Evolutionary conservation across 2,113 vertebrate species (phyloP), one percentile per base, ranked within the genome.

Genomic region (Gulo gulo): DNA sequence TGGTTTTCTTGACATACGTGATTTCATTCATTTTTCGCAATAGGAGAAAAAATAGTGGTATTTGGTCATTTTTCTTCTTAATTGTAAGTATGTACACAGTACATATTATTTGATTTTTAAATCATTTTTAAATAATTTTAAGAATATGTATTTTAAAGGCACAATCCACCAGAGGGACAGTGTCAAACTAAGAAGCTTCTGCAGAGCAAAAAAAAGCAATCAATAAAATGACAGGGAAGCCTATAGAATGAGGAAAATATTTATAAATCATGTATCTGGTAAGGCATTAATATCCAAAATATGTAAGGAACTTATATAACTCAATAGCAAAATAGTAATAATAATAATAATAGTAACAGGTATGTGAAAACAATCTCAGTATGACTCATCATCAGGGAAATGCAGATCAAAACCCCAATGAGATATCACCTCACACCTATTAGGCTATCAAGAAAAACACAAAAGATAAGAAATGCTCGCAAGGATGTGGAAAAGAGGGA

Each of bases 51-150:
- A 98, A 79, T 45, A 92, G 97, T 93, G 89, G 97, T 1, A 8
- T 98, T 81, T 98, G 98, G 98, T 98, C 98, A 76, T 97, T 98
- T 61, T 96, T 98, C 78, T 98, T 99, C 86, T 96, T 98, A 67
- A 11, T 95, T 96, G 98, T 98, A 98, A 98, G 98, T 92, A 57
- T 80, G 11, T 4, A 24, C 11, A 42, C 11, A 8, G 2, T 80
- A 1, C 3, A 23, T 23, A 11, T 88, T 57, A 13, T 79, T 92
- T 94, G 34, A n/a, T 82, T 96, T 94, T 88, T 16, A 85, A 92
- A 24, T 3, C 4, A 88, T 82, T 42, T 96, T 82, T 23, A 15
- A 61, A 34, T 74, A 92, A 87, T 42, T 50, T 55, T 65, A 81
- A 36, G 45, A 79, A 16, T 2, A 45, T 63, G 11, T 63, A 21